A percentile compares a stretch with the other conserved stretches of the same genome.
These are phyloP conservation scores for Passer montanus DNA, from an alignment of 2,113 vertebrate species.

Conservation along the genomic window DNA sequence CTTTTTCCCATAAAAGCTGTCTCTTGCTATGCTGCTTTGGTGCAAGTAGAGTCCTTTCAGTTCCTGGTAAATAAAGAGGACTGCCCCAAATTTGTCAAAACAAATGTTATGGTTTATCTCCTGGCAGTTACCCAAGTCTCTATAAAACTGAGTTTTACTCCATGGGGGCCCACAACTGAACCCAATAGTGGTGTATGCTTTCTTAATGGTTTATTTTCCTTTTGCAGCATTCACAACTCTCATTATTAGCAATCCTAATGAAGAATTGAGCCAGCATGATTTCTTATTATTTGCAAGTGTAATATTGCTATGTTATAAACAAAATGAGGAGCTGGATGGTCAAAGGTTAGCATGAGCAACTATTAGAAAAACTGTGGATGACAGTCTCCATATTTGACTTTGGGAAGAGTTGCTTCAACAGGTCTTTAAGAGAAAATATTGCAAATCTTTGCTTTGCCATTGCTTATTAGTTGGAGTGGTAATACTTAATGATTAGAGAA, in stretches of 20 bases:
- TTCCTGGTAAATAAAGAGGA: background rate
- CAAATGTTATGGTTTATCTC: background rate
- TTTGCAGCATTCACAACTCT: background rate
- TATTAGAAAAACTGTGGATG: background rate
- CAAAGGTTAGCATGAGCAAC: background rate
- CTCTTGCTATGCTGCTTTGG: background rate
- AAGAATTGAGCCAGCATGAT: fast-evolving
- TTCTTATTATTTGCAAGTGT: background rate
- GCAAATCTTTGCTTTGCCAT: background rate
- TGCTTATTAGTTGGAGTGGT: background rate
- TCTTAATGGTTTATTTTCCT: background rate
- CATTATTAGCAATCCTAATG: background rate
- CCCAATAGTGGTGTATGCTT: background rate
- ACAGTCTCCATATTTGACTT: background rate
- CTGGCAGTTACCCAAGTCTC: background rate
- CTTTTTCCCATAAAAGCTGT: background rate
- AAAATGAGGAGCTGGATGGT: background rate
- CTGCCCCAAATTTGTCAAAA: background rate
- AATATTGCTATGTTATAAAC: background rate
- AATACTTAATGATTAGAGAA: background rate
- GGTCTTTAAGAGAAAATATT: background rate
- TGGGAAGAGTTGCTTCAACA: background rate
- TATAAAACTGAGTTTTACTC: background rate
- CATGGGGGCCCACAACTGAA: background rate
- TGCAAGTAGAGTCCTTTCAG: background rate